Evolutionary conservation across 2,888 invertebrate species (phyloP), one percentile per base, ranked within the genome.

Genomic region (Drosophila pseudotalamancana): DNA sequence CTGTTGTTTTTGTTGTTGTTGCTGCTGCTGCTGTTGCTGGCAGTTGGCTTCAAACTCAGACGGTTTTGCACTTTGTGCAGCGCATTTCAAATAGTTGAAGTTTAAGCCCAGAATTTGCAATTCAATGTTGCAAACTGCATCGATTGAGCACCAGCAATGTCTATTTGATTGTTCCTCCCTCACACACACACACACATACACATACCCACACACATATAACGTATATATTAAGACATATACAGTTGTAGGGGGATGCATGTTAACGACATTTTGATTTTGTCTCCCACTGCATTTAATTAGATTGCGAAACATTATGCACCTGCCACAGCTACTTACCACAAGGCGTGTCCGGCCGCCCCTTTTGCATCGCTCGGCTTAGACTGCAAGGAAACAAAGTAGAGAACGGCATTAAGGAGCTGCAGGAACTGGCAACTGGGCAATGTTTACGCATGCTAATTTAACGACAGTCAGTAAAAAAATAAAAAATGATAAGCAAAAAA

Each of bases 1-100:
- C n/a, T 48, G 16, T 27, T 48, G 14, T 18, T 46, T 32, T 56
- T 65, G 23, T 4, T 32, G 31, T 9, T 32, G 55, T 16, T 34
- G 25, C 3, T 55, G 12, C 6, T 49, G 23, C 21, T 23, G 9
- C 8, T 32, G 39, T 32, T 27, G 19, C 25, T 43, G 48, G 39
- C 35, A 40, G 49, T 14, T 70, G 72, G 68, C 57, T 69, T 69
- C 49, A 53, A 31, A 42, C 54, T 32, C 25, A 55, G 49, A 59
- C 59, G 74, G 66, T 61, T 66, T 66, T 54, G 61, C 54, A 55
- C 54, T 65, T 51, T 48, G 74, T 65, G 79, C 46, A 56, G 43
- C 72, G 87, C 85, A 81, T 82, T 87, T 81, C 65, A 83, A 84
- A 83, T 59, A 86, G 70, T 62, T 55, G 39, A 75, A 61, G 76